Evolutionary conservation across 2,797 vertebrate genomes (phyloP), one percentile per base, ranked within the genome.

Genomic region (Naso thynnoides): DNA sequence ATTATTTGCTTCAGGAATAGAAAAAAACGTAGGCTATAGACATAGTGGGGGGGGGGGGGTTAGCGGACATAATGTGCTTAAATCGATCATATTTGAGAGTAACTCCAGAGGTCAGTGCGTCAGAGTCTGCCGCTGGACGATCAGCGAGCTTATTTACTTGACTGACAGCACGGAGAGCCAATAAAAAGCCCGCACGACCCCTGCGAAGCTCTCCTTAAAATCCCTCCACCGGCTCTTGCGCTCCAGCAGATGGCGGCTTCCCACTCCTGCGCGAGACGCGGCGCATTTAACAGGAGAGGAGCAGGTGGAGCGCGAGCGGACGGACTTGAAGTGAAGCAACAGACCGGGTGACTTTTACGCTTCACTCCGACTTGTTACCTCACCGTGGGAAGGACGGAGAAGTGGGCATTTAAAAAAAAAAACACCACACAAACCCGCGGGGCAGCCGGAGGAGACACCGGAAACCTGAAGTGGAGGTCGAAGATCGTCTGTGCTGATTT

Each of bases 121-220:
- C 29, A 5, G 47, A 74, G 29, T 55, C 60, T 23, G 55, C 65
- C 3, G 50, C 79, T 66, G 80, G 69, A 73, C 73, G 38, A 45
- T 19, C 85, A 70, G 68, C 69, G 2, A 23, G 19, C 54, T 24
- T 3, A 13, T 63, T 70, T 23, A 3, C 82, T 88, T 95, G 96
- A 97, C 90, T 96, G 97, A 94, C 96, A 95, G 93, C 74, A 29
- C 74, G 52, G 65, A 68, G 87, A 92, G 91, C 97, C 97, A 99
- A 91, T 98, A 89, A 93, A 53, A 93, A 94, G 83, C 88, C 73
- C 39, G 77, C 84, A 62, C 87, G 92, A 86, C 88, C 91, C 73
- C 91, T 91, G 82, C 91, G 90, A 91, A 87, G 92, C 92, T 87
- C 78, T 94, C 94, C 95, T 97, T 97, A 97, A 96, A 96, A 95